Base-by-base conservation (phyloP, 2,888 invertebrate species). In the Drosophila setosimentum region DNA sequence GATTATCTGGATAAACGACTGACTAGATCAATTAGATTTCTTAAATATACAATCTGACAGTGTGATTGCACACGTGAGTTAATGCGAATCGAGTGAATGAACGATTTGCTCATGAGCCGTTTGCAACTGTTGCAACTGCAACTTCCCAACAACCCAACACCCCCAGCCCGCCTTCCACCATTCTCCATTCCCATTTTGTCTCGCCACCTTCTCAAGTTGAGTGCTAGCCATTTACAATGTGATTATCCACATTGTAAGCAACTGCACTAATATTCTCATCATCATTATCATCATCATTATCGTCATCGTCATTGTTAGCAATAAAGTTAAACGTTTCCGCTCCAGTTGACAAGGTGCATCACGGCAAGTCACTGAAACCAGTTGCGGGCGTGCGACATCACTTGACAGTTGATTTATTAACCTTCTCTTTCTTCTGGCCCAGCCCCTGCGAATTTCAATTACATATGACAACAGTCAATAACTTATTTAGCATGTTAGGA, bases 171-270 rank as follows among this genome's bases (percentile, higher is more conserved):
- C n/a, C n/a, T n/a, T n/a, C n/a, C n/a, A n/a, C n/a, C 35, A 16
- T 35, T 35, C 16, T 2, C 18, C 40, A 40, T 40, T n/a, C n/a
- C 10, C 40, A 5, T 40, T n/a, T 40, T 24, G 45, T 45, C 16
- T 27, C 21, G 21, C n/a, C 30, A 27, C 37, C n/a, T 16, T 13
- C 68, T 27, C 32, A 58, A 58, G 49, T 50, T 55, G 55, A 55
- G 27, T 59, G 57, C 32, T 42, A 50, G 73, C 76, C 73, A 83
- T 79, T 87, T 76, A 64, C 76, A 72, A 66, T 83, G 79, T 74
- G 74, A 80, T 86, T 83, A 80, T 69, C 68, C 68, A 50, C 57
- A 50, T 60, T 45, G 61, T 66, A 51, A 33, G 67, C 76, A 80
- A 68, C 68, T 40, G 50, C 64, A 51, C 33, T 40, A 32, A 33